Evolutionary conservation across 2,888 invertebrate genomes (phyloP), one percentile per base, ranked within the genome.

Genomic region (Stenolophus ochropezus): DNA sequence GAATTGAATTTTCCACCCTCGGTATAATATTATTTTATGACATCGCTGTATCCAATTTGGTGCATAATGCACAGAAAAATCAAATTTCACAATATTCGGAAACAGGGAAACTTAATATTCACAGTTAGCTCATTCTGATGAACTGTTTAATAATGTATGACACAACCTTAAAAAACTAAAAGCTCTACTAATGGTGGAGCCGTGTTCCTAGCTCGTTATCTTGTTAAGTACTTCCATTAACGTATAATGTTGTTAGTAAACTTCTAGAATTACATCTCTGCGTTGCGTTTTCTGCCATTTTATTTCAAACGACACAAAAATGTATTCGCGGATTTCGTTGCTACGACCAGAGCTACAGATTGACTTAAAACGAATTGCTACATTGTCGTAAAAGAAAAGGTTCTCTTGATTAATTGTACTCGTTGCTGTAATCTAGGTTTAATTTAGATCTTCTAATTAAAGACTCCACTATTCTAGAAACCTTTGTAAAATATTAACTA

Each of bases 221-320:
- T 76, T 76, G 58, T 76, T 76, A 76, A 76, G 76, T 76, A 76
- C 42, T 76, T 76, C 76, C 76, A 76, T 76, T 76, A 76, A 56
- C 76, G 58, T 76, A 33, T 76, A 76, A 76, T 58, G 76, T 58
- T 56, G 76, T 76, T 76, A 76, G 76, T 76, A 33, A 76, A 76
- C 76, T 76, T 76, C 76, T 76, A 76, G 58, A 76, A 76, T 76
- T 58, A 76, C 76, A 76, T 27, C 76, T 76, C 58, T 33, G 8
- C 6, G 8, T 27, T 27, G 33, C 6, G 65, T 69, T 69, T 69
- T 69, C 33, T 33, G 65, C 33, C 65, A 69, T 69, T 69, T 69
- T 69, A 69, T 69, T 65, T 16, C 65, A 27, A 65, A 65, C 65
- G 61, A 65, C 65, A 65, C 27, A 65, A 65, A 27, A 25, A 33